These are phyloP conservation scores for Oceanodroma tethys DNA, from an alignment of 2,113 vertebrate genomes.

Conservation along the genomic window DNA sequence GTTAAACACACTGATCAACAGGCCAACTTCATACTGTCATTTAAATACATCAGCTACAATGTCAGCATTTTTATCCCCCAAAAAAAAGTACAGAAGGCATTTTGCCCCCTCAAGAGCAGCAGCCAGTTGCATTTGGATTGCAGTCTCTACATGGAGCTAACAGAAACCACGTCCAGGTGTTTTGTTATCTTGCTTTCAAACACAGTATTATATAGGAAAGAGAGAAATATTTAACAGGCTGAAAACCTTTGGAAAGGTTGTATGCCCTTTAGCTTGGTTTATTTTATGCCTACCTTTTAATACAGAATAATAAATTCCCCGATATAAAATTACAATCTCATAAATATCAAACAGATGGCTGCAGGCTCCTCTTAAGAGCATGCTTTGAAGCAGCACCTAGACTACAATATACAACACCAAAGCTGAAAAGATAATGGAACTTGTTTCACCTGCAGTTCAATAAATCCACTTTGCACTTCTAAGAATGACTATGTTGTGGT, in stretches of 20 bases:
- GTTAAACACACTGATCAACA: neutral
- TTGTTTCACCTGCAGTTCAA: neutral
- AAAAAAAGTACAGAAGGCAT: neutral
- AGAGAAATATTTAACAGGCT: neutral
- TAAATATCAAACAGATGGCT: constrained; percentile 48
- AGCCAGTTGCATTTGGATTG: neutral
- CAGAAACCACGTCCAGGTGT: neutral
- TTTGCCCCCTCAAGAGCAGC: neutral
- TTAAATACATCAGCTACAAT: neutral
- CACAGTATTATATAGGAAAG: neutral
- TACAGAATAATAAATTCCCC: constrained; percentile 30
- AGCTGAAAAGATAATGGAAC: constrained; percentile 1
- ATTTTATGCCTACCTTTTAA: constrained; percentile 47
- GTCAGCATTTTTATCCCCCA: neutral
- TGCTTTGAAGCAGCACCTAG: constrained; percentile 2
- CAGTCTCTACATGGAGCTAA: neutral
- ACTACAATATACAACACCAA: neutral
- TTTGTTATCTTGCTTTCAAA: constrained; percentile 23
- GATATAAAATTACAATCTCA: constrained; percentile 49
- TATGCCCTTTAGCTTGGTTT: constrained; percentile 42
- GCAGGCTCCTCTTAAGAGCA: neutral
- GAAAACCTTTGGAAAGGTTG: constrained; percentile 34
- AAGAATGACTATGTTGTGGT: neutral
- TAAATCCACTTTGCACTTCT: neutral
- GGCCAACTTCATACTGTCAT: neutral